Base-by-base conservation (phyloP, 2,888 invertebrate genomes). In the Calliphora vomitoria region DNA sequence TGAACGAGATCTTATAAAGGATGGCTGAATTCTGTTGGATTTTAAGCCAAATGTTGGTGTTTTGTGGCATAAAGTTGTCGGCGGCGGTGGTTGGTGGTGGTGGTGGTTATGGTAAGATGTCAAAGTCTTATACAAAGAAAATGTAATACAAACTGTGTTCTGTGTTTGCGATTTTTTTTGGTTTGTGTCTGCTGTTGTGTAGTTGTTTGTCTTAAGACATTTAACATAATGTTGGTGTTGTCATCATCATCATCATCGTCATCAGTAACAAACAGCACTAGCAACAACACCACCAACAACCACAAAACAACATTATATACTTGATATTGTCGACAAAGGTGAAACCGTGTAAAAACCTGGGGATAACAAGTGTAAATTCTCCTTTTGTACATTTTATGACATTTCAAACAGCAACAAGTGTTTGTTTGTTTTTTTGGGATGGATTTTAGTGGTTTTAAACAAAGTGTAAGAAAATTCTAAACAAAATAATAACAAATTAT, bases 181-280 rank as follows among this genome's bases (percentile, higher is more conserved):
- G 38, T 47, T 44, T 4, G 47, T n/a, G 58, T 35, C 38, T 44
- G 13, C 25, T 74, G 71, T 71, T 75, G 47, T 82, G 74, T 82
- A 79, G 53, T 83, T 83, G 79, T 80, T 75, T 74, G 82, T 87
- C 74, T 85, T 55, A 69, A 75, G 81, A 87, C 84, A 85, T 87
- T 78, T 74, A 82, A 87, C 87, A 85, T 69, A 78, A 74, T 82
- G 82, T 64, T 85, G 84, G 71, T 87, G 84, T 55, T 84, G 84
- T 83, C 80, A 76, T 74, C 62, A 50, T 50, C 80, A 80, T 66
- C 68, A 50, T 75, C 62, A 64, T 41, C 47, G 55, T 31, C 25
- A 62, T 71, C 64, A 62, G n/a, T 41, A 62, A 62, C 64, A 62
- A 35, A 20, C 35, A 76, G 44, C 69, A 60, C 8, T 31, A 47